Base-by-base conservation (phyloP, 2,888 invertebrate genomes). In the Hemithea aestivaria region DNA sequence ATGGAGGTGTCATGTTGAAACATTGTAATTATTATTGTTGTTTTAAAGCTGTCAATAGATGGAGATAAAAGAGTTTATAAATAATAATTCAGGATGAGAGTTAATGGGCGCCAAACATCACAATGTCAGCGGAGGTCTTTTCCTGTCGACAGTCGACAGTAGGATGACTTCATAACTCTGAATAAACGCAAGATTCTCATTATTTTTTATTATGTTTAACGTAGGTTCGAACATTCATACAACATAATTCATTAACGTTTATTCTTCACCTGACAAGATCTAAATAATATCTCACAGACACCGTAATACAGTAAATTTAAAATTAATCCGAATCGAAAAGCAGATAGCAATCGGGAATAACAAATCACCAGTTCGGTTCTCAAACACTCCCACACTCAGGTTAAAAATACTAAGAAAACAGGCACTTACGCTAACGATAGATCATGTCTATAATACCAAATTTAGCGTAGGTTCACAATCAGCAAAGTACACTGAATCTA, bases 71-170 rank as follows among this genome's bases (percentile, higher is more conserved):
- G 40, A 31, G 40, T 49, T 47, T 50, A 58, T 61, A 54, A 67
- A 64, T 65, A 59, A 70, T 62, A 54, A n/a, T n/a, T n/a, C 51
- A 62, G 53, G 52, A 42, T 59, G 56, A 53, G 51, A 56, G 64
- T 57, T 65, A 72, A 72, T 69, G 66, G 57, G 58, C 59, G 56
- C 53, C 59, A 56, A 61, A 59, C 49, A 43, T 46, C 45, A 52
- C 72, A 73, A 68, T 67, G 66, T 66, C 64, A 65, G 59, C 60
- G 61, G 60, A 62, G 16, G 54, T 52, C 47, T 58, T 55, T 53
- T 53, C 56, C 51, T 60, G 57, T 51, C 51, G 42, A 37, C 45
- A 44, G 57, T 51, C 51, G 42, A 37, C 45, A 44, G 40, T 33
- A 35, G 39, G 48, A 50, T 61, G 58, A 62, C 58, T 58, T 57